A percentile compares a stretch with the other conserved stretches of the same genome.
Evolutionary conservation across 1,140 invertebrate species (phyloP).

Genomic region (Leptinotarsa texana): DNA sequence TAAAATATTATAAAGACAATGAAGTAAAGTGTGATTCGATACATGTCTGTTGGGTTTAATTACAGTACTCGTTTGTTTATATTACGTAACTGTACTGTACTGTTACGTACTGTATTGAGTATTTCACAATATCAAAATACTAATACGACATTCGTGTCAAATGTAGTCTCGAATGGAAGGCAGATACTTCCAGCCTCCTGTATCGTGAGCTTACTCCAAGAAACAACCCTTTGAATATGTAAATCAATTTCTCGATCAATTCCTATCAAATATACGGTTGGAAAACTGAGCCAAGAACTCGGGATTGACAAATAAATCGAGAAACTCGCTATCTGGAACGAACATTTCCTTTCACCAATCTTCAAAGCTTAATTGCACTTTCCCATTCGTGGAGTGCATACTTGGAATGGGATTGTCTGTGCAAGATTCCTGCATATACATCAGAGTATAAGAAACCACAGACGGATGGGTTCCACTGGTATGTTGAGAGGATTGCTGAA

Average conservation of each 20-base stretch:
- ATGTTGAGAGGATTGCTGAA: no score
- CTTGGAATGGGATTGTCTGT: conserved; percentile 15
- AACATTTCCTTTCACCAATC: conserved; percentile 13
- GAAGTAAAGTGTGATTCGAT: no score
- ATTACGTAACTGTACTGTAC: no score
- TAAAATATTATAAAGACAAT: no score
- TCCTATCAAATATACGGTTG: conserved; percentile 3
- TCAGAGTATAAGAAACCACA: background rate
- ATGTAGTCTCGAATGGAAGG: no score
- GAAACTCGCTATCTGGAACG: conserved; percentile 7
- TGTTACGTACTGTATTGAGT: no score
- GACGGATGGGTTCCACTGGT: no score
- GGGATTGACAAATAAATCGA: conserved; percentile 2
- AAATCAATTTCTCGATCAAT: conserved; percentile 11
- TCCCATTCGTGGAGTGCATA: conserved; percentile 12
- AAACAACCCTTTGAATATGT: background rate
- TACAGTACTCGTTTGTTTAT: no score
- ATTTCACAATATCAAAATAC: no score
- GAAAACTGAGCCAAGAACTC: conserved; percentile 9
- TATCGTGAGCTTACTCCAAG: background rate
- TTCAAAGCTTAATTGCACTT: conserved; percentile 18
- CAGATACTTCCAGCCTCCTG: background rate
- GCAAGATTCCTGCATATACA: conserved; percentile 10
- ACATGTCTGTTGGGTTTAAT: no score
- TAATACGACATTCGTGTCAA: no score